These are phyloP conservation scores for Pelvicachromis taeniatus DNA, from an alignment of 2,113 vertebrate species.

Conservation along the genomic window DNA sequence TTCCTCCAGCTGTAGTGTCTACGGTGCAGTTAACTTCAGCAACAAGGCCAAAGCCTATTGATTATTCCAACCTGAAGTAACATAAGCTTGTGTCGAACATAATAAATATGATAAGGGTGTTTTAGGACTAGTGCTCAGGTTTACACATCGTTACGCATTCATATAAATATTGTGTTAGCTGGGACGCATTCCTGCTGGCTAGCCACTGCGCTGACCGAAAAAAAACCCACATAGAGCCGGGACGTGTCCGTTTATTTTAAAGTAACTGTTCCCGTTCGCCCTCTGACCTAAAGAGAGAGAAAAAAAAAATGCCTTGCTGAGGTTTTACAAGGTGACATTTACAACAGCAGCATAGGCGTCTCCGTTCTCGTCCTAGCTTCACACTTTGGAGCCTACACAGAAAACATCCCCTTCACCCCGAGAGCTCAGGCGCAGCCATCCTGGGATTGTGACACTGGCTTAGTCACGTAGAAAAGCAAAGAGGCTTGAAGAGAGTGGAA, in stretches of 20 bases:
- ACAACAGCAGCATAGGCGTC: conserved; percentile 48
- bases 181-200: background rate
- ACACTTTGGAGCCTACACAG: conserved; percentile 31
- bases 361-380: conserved; percentile 43
- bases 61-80: background rate
- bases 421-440: background rate
- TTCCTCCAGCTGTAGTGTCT: background rate
- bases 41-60: background rate
- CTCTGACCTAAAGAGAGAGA: conserved; percentile 42
- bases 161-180: conserved; percentile 6
- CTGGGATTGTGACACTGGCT: conserved; percentile 7
- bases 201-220: background rate
- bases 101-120: background rate
- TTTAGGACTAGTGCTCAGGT: background rate
- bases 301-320: conserved; percentile 41
- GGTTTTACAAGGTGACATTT: conserved; percentile 71
- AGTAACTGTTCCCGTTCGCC: conserved; percentile 58
- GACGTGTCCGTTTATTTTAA: conserved; percentile 57
- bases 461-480: background rate
- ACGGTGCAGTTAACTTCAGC: background rate
- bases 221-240: background rate
- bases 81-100: background rate
- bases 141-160: background rate
- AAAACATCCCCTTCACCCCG: conserved; percentile 10
- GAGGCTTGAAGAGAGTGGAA: background rate